phyloP scores from a whole-genome alignment of 2,113 vertebrate species.

The Phalacrocorax carbo region DNA sequence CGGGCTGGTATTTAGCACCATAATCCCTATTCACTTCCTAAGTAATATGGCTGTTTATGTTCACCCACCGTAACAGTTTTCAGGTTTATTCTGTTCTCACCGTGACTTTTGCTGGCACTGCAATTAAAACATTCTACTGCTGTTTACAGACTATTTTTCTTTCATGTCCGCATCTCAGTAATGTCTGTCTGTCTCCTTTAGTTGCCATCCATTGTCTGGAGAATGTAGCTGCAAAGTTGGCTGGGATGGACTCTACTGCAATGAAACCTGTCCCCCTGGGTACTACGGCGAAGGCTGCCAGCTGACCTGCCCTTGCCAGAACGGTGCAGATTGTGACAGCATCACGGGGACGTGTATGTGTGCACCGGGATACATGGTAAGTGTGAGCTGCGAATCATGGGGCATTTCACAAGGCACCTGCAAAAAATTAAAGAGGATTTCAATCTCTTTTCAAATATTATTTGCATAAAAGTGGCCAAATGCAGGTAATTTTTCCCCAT shows the following conservation, averaged over 20 bases:
- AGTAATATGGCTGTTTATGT: background rate
- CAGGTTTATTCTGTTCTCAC: background rate
- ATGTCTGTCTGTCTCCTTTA: constrained; percentile 40
- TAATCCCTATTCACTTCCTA: background rate
- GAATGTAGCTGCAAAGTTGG: constrained; percentile 91
- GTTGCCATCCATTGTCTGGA: constrained; percentile 95
- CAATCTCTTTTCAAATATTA: background rate
- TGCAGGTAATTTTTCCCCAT: accelerated
- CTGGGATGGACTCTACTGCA: constrained; percentile 94
- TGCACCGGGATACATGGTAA: constrained; percentile 91
- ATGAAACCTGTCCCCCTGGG: constrained; percentile 89
- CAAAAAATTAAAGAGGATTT: background rate
- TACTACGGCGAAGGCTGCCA: constrained; percentile 87
- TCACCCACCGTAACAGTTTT: background rate
- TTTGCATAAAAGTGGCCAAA: background rate
- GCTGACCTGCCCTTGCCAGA: constrained; percentile 86
- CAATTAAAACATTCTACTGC: background rate
- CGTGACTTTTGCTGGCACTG: background rate
- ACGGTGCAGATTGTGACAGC: constrained; percentile 91
- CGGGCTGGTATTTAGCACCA: background rate
- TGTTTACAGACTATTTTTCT: background rate
- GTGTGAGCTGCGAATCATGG: background rate
- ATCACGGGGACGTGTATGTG: constrained; percentile 88
- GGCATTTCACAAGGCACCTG: background rate
- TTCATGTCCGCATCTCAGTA: background rate